Percentiles rank a stretch among this genome's conserved stretches.
phyloP scores from a whole-genome alignment of 2,113 vertebrate genomes.

The Rousettus leschenaultii region DNA sequence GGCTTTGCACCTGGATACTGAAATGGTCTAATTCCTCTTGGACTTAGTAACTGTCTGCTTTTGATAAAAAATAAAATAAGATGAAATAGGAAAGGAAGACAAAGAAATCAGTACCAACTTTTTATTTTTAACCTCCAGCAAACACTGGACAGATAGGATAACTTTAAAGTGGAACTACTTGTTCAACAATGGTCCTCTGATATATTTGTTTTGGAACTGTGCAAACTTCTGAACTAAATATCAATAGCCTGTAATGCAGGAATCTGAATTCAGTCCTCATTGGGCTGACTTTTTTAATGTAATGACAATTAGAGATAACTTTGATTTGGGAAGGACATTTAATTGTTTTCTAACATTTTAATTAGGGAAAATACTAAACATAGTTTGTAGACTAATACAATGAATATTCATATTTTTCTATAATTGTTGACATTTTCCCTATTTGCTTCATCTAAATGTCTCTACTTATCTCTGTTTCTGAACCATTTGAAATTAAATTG shows the following conservation, averaged over 20 bases:
- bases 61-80: constrained; percentile 74
- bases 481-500: not conserved
- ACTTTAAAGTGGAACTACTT: constrained; percentile 32
- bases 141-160: not conserved
- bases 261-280: not conserved
- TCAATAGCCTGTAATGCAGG: not conserved
- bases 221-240: not conserved
- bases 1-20: constrained; percentile 77
- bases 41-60: constrained; percentile 50
- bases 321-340: not conserved
- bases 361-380: not conserved
- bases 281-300: not conserved
- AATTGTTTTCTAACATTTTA: not conserved
- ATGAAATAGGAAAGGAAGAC: constrained; percentile 26
- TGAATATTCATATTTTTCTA: not conserved
- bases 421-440: not conserved
- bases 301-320: not conserved
- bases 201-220: not conserved
- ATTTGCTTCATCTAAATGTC: not conserved
- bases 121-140: constrained; percentile 8
- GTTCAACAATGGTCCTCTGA: constrained; percentile 28
- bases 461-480: not conserved
- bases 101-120: constrained; percentile 30
- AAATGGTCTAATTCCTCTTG: constrained; percentile 52
- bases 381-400: not conserved